phyloP scores from a whole-genome alignment of 2,797 vertebrate genomes.

The Bucorvus abyssinicus region DNA sequence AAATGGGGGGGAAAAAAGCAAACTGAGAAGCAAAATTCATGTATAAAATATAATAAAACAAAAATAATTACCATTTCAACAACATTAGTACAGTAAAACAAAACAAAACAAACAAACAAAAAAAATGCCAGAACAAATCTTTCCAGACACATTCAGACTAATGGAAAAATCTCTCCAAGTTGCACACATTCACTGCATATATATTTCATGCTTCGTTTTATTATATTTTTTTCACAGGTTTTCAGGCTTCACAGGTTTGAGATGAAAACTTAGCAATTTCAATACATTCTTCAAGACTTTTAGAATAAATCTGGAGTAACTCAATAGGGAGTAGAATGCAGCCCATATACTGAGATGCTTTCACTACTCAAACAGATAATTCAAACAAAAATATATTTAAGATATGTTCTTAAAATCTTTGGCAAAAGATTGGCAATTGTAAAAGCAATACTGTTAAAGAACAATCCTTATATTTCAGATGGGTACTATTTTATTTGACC shows the following conservation, averaged over 20 bases:
- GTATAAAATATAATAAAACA: background rate
- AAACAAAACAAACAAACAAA: background rate
- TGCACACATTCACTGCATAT: background rate
- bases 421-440: background rate
- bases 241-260: background rate
- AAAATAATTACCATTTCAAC: background rate
- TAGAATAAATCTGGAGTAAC: background rate
- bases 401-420: background rate
- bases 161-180: background rate
- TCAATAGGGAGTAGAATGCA: background rate
- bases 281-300: background rate
- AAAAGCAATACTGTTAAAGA: background rate
- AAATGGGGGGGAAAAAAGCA: slow-evolving; percentile 52
- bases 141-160: background rate
- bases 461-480: background rate
- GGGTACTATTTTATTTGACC: background rate
- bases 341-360: background rate
- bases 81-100: background rate
- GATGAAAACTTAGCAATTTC: background rate
- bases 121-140: background rate
- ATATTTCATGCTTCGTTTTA: background rate
- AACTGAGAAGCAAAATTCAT: slow-evolving; percentile 49
- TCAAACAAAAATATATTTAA: background rate
- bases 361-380: background rate
- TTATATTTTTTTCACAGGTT: background rate